Evolutionary conservation across 2,888 invertebrate genomes (phyloP), one percentile per base, ranked within the genome.

Genomic region (Pollenia labialis): DNA sequence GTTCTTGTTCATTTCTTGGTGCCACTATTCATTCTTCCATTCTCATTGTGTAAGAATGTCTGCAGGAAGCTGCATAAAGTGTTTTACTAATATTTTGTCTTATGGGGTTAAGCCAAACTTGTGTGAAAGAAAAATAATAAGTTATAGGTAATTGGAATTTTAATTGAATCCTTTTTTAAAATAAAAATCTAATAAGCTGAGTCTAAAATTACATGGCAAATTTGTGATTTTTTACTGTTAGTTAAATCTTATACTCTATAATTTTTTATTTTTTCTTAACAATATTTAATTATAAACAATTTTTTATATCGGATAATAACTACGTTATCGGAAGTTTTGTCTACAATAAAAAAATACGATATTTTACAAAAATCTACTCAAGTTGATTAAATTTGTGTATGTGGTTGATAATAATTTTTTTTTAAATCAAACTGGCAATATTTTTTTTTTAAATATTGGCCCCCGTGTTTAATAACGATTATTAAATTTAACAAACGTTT

Each of bases 161-260:
- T 82, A 82, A 82, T 82, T 82, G 76, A 76, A 76, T 69, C 82
- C 76, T 76, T 69, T 80, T 76, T 76, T 11, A 76, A 62, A n/a
- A 46, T 0, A 44, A 44, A 52, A 52, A 18, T 54, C 54, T n/a
- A 76, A 75, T 76, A 69, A 82, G 75, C 60, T 81, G 72, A 32
- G 32, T 32, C 32, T 32, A 6, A 32, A 32, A 32, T 32, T 14
- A 56, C 23, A 32, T 56, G 18, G 10, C 10, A 56, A 58, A 6
- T 2, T 71, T 4, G 42, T 56, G 12, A 16, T 1, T 56, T 23
- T n/a, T 42, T 50, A 68, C 14, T 14, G 40, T 48, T 32, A 12
- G 32, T 58, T 32, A 14, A 23, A 6, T 32, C 32, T 6, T 23
- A 58, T 58, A 14, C 32, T 32, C 12, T 12, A 58, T 58, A 32